Evolutionary conservation across 1,140 invertebrate species (phyloP).

Genomic region (Diorhabda elongata): DNA sequence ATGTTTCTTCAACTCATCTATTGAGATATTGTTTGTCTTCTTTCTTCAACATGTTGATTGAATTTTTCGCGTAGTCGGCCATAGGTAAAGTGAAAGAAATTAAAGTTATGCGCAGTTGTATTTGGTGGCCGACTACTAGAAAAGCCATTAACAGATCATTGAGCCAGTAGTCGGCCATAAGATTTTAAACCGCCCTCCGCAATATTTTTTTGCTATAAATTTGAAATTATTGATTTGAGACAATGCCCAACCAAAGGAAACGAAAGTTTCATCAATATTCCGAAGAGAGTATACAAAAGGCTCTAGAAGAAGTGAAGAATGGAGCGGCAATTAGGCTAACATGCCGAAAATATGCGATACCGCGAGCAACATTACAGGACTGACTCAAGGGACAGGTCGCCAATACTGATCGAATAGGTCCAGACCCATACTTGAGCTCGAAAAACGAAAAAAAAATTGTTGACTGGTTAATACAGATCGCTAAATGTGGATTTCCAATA

Average conservation of each 20-base stretch:
- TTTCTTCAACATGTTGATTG: too few species aligned
- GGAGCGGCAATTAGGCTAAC: constrained; percentile 11
- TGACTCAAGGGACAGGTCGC: constrained; percentile 4
- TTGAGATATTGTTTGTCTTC: too few species aligned
- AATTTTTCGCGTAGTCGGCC: too few species aligned
- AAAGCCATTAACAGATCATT: neutral
- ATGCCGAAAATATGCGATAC: constrained; percentile 12
- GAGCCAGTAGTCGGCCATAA: constrained; percentile 1
- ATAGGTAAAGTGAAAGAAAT: too few species aligned
- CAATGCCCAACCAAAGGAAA: neutral
- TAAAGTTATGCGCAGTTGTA: too few species aligned
- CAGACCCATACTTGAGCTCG: constrained; percentile 2
- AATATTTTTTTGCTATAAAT: neutral
- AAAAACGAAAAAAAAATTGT: constrained; percentile 8
- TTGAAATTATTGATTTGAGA: neutral
- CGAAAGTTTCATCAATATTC: neutral
- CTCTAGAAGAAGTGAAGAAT: neutral
- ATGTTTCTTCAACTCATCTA: too few species aligned
- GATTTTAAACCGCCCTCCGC: neutral
- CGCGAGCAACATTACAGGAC: constrained; percentile 15
- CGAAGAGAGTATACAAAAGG: neutral
- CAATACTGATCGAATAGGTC: constrained; percentile 4
- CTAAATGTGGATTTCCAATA: neutral
- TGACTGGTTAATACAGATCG: neutral
- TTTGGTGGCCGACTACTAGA: too few species aligned